phyloP scores from a whole-genome alignment of 1,140 invertebrate species.

The Drosophila oshimai region DNA sequence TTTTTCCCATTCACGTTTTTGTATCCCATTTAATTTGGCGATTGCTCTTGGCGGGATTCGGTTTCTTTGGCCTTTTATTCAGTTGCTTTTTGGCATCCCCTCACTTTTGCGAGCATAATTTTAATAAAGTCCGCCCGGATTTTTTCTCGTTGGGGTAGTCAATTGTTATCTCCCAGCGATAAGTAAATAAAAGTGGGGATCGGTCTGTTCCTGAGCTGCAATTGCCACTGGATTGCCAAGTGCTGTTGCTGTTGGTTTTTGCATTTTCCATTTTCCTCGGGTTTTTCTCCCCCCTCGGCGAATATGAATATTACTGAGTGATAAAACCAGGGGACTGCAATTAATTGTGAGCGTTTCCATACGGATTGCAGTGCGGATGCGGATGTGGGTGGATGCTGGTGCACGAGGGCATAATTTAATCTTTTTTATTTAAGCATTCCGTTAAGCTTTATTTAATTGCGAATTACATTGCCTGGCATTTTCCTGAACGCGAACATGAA shows the following conservation, averaged over 20 bases:
- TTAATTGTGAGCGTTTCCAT: constrained; percentile 52
- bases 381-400: background rate
- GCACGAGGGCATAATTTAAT: constrained; percentile 51
- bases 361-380: constrained; percentile 2
- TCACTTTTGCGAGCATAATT: constrained; percentile 49
- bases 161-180: constrained; percentile 68
- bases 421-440: constrained; percentile 58
- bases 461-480: constrained; percentile 1
- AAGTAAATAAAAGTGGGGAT: constrained; percentile 62
- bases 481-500: background rate
- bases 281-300: background rate
- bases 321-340: constrained; percentile 37
- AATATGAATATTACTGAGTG: constrained; percentile 34
- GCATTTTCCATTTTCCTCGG: constrained; percentile 1
- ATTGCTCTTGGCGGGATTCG: constrained; percentile 34
- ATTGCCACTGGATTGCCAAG: constrained; percentile 16
- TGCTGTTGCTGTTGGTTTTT: constrained; percentile 12
- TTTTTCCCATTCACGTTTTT: constrained; percentile 21
- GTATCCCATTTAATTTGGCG: constrained; percentile 69
- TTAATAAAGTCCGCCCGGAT: constrained; percentile 73
- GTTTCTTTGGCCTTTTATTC: constrained; percentile 35
- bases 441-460: constrained; percentile 66
- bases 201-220: constrained; percentile 34
- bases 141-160: constrained; percentile 50
- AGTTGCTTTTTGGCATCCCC: background rate